Percentiles rank a stretch among this genome's conserved stretches.
Evolutionary conservation across 2,797 vertebrate species (phyloP).

Genomic region (Babyrousa celebensis): DNA sequence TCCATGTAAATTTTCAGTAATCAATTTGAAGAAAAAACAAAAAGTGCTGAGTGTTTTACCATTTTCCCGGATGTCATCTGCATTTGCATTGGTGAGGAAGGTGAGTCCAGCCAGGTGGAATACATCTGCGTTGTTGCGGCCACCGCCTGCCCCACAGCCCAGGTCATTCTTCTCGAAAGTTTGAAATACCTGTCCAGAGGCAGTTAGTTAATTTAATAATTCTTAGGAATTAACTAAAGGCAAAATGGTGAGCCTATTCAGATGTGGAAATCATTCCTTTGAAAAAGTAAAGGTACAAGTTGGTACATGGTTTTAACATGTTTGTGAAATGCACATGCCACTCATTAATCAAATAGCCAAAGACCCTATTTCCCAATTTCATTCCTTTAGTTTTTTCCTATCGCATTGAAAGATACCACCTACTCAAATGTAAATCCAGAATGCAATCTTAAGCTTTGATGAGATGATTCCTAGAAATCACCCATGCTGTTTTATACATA

Average conservation of each 20-base stretch:
- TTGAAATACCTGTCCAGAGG: conserved; percentile 91
- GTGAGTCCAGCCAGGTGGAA: conserved; percentile 95
- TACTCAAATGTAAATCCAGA: conserved; percentile 67
- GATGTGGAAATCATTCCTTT: neutral
- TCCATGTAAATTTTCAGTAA: neutral
- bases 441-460: conserved; percentile 25
- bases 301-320: neutral
- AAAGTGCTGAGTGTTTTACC: conserved; percentile 86
- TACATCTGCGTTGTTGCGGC: conserved; percentile 93
- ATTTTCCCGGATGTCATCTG: conserved; percentile 85
- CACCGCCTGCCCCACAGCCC: conserved; percentile 97
- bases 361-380: neutral
- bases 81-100: conserved; percentile 96
- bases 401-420: neutral
- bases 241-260: neutral
- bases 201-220: neutral
- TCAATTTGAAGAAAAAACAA: neutral
- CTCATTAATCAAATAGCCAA: neutral
- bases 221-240: conserved; percentile 28
- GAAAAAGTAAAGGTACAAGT: neutral
- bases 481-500: neutral
- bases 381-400: conserved; percentile 41
- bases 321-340: neutral
- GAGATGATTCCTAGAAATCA: neutral
- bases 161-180: conserved; percentile 94